Conservation (phyloP, 2,113 vertebrate species). For the Cnemophilus loriae region DNA sequence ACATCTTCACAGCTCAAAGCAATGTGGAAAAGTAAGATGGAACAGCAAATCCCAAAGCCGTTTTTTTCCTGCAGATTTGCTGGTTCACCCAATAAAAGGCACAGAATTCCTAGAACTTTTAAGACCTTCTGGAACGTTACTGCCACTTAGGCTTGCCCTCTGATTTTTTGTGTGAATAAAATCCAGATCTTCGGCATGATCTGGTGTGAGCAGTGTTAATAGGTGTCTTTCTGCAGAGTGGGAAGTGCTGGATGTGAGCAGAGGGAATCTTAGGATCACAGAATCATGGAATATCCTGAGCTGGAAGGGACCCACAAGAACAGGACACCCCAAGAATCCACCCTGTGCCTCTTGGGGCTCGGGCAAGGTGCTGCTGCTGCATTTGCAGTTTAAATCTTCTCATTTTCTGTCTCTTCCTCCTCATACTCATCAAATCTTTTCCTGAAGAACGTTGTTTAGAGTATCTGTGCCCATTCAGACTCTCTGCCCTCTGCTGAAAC, state of each 20-base stretch:
- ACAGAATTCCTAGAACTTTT: not conserved
- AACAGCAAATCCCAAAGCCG: not conserved
- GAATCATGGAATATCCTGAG: not conserved
- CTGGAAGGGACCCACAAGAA: not conserved
- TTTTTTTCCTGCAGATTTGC: constrained; percentile 47
- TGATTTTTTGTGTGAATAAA: not conserved
- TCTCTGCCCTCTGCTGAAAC: not conserved
- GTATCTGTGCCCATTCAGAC: not conserved
- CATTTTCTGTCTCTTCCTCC: not conserved
- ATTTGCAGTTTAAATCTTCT: not conserved
- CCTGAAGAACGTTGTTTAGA: not conserved
- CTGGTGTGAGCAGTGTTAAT: not conserved
- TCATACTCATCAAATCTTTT: not conserved
- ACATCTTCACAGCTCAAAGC: constrained; percentile 27
- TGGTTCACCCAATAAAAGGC: constrained; percentile 33
- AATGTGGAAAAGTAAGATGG: constrained; percentile 48
- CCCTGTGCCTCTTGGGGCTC: not conserved
- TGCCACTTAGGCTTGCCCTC: not conserved
- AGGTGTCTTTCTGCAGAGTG: not conserved
- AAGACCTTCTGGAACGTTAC: not conserved
- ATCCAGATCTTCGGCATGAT: not conserved
- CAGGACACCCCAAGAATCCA: not conserved
- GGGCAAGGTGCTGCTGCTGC: not conserved
- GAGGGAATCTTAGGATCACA: not conserved
- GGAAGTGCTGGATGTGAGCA: not conserved